Evolutionary conservation across 2,888 invertebrate species (phyloP).

Genomic region (Oscheius onirici): DNA sequence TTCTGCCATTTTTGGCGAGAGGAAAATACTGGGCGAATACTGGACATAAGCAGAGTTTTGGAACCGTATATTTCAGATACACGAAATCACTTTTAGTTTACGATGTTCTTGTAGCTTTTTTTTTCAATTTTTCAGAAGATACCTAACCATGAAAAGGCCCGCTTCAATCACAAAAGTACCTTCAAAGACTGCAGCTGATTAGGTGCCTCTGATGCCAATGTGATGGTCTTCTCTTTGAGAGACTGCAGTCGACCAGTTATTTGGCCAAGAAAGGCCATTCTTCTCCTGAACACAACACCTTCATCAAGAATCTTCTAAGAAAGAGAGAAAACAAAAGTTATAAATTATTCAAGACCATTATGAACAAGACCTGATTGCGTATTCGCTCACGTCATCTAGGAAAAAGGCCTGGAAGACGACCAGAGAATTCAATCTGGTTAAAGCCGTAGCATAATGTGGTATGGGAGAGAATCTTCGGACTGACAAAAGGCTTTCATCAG

Average conservation of each 20-base stretch:
- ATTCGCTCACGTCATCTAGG: neutral
- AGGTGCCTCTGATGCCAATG: slow-evolving; percentile 49
- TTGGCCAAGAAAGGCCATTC: slow-evolving; percentile 70
- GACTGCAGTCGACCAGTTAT: slow-evolving; percentile 56
- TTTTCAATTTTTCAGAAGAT: neutral
- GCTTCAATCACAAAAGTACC: slow-evolving; percentile 4
- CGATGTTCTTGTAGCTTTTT: neutral
- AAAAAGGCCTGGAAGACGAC: neutral
- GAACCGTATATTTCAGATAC: neutral
- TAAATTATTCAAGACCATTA: neutral
- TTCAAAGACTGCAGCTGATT: slow-evolving; percentile 42
- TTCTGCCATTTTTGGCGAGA: slow-evolving; percentile 1
- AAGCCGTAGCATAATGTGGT: slow-evolving; percentile 11
- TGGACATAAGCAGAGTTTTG: neutral
- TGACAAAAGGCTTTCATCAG: slow-evolving; percentile 29
- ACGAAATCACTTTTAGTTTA: neutral
- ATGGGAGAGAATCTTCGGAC: neutral
- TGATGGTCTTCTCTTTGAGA: slow-evolving; percentile 52
- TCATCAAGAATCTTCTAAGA: neutral
- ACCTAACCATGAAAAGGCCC: no score
- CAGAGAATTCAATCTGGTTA: slow-evolving; percentile 5
- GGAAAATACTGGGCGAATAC: neutral
- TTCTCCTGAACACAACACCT: neutral
- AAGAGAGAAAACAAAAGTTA: neutral
- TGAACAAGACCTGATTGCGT: neutral